phyloP scores from a whole-genome alignment of 2,888 invertebrate genomes.

The Amiota minor region DNA sequence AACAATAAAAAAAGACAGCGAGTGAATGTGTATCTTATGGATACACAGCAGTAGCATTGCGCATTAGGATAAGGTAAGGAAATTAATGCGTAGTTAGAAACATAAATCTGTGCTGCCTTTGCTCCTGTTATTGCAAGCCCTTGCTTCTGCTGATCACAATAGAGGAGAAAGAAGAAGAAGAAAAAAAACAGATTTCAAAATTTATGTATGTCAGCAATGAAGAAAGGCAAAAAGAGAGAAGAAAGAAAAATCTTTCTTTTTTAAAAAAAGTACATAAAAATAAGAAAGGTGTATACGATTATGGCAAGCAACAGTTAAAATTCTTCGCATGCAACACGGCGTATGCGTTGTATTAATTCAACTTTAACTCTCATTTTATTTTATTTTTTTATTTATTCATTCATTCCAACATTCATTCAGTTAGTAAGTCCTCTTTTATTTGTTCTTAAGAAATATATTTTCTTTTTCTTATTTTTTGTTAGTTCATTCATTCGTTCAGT shows the following conservation, averaged over 20 bases:
- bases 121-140: too few relatives aligned
- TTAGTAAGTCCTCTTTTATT: too few relatives aligned
- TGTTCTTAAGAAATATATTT: too few relatives aligned
- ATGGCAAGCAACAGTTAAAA: slow-evolving; percentile 12
- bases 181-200: slow-evolving; percentile 53
- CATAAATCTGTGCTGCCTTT: slow-evolving; percentile 59
- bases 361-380: slow-evolving; percentile 53
- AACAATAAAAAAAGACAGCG: slow-evolving; percentile 8
- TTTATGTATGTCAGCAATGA: slow-evolving; percentile 47
- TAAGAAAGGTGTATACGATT: background rate
- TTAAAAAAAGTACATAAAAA: slow-evolving; percentile 14
- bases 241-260: slow-evolving; percentile 12
- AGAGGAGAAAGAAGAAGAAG: too few relatives aligned
- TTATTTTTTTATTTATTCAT: slow-evolving; percentile 40
- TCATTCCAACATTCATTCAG: background rate
- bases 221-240: background rate
- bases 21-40: background rate
- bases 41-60: slow-evolving; percentile 13
- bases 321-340: slow-evolving; percentile 38
- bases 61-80: slow-evolving; percentile 60
- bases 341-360: slow-evolving; percentile 64
- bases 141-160: too few relatives aligned
- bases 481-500: background rate
- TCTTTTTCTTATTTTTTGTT: background rate
- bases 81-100: slow-evolving; percentile 65